phyloP scores from a whole-genome alignment of 1,140 invertebrate genomes.

The Whitmania pigra region DNA sequence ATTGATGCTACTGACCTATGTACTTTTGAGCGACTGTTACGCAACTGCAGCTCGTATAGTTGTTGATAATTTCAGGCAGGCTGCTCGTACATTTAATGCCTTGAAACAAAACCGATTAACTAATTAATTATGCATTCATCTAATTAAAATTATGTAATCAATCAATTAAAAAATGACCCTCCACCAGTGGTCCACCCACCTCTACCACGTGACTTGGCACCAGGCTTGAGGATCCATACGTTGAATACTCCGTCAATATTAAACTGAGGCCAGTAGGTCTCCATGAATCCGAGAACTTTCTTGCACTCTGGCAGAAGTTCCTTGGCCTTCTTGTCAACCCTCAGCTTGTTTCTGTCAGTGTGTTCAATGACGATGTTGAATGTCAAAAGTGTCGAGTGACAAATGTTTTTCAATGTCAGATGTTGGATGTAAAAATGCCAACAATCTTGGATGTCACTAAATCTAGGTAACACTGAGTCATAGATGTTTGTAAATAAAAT shows the following conservation, averaged over 20 bases:
- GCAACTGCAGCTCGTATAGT: conserved; percentile 39
- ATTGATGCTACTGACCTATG: conserved; percentile 18
- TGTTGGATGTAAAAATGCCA: too few species aligned
- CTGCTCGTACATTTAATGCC: conserved; percentile 75
- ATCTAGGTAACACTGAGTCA: too few species aligned
- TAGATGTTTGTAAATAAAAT: too few species aligned
- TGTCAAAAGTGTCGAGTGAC: too few species aligned
- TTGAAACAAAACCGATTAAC: conserved; percentile 21
- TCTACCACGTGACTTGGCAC: conserved; percentile 76
- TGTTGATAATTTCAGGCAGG: conserved; percentile 66
- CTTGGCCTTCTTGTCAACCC: background rate
- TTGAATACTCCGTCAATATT: conserved; percentile 66
- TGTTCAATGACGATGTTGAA: too few species aligned
- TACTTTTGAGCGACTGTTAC: conserved; percentile 22
- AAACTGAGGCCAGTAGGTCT: conserved; percentile 63
- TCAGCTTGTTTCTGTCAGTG: background rate
- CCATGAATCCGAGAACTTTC: conserved; percentile 44
- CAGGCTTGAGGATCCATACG: conserved; percentile 89
- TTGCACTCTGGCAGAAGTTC: conserved; percentile 5
- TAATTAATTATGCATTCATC: background rate
- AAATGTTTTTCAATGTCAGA: too few species aligned
- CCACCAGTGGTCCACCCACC: conserved; percentile 28
- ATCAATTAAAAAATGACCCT: background rate
- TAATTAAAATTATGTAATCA: background rate
- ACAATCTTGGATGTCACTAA: too few species aligned